Conservation (phyloP, 2,888 invertebrate species). For the Ormyrus labotus region DNA sequence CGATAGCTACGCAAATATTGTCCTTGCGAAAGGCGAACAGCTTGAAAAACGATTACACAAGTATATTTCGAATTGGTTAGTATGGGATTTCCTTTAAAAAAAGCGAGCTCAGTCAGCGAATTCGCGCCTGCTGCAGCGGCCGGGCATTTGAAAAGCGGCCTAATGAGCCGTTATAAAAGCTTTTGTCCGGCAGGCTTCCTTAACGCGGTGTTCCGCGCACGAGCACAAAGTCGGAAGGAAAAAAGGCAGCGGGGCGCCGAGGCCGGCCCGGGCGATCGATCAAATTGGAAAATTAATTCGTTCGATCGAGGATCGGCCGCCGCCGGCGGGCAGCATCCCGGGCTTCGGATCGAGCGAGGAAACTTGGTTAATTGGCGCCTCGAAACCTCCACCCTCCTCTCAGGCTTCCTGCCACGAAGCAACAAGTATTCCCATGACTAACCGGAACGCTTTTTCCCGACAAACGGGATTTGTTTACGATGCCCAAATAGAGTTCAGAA, state of each 20-base stretch:
- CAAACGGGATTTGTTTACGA: slow-evolving; percentile 44
- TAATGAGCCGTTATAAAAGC: slow-evolving; percentile 50
- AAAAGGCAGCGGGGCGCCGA: background rate
- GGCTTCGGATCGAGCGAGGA: background rate
- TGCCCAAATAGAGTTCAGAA: slow-evolving; percentile 22
- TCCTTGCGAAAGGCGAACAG: too few species aligned
- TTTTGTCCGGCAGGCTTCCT: slow-evolving; percentile 32
- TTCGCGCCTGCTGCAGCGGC: background rate
- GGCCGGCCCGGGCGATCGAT: slow-evolving; percentile 7
- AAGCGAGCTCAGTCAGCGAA: slow-evolving; percentile 2
- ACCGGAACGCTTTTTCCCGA: background rate
- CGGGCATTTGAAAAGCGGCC: slow-evolving; percentile 24
- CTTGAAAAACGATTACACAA: too few species aligned
- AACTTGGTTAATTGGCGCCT: slow-evolving; percentile 45
- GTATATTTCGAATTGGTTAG: too few species aligned
- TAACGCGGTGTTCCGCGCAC: slow-evolving; percentile 8
- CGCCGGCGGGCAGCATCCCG: too few species aligned
- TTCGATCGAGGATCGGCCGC: background rate
- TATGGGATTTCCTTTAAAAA: too few species aligned
- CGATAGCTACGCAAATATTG: too few species aligned
- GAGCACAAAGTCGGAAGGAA: background rate
- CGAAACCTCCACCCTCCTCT: background rate
- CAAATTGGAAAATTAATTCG: slow-evolving; percentile 49
- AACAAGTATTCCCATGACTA: slow-evolving; percentile 47
- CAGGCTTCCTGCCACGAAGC: background rate